Percentiles rank a stretch among this genome's conserved stretches.
Evolutionary conservation across 2,888 invertebrate species (phyloP).

Genomic region (Apodemia duryi): DNA sequence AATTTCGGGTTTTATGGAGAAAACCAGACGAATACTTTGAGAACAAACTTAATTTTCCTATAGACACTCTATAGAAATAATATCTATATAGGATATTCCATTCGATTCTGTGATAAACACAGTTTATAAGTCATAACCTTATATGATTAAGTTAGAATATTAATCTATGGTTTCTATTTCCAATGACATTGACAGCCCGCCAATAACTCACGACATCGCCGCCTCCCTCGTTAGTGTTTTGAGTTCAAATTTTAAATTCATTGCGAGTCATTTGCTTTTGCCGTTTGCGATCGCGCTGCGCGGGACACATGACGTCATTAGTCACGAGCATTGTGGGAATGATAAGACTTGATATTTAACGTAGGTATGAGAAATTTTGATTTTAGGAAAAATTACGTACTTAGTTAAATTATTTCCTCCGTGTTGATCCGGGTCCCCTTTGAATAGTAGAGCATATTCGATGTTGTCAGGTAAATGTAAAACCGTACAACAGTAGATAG

Average conservation of each 20-base stretch:
- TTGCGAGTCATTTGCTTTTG: slow-evolving; percentile 73
- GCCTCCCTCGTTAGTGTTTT: slow-evolving; percentile 70
- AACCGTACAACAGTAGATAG: too few relatives aligned
- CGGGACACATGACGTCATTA: slow-evolving; percentile 78
- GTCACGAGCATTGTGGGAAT: slow-evolving; percentile 44
- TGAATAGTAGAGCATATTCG: too few relatives aligned
- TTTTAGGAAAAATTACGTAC: too few relatives aligned
- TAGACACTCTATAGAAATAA: too few relatives aligned
- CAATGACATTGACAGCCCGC: slow-evolving; percentile 34
- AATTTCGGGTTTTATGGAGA: too few relatives aligned
- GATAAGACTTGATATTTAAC: slow-evolving; percentile 43
- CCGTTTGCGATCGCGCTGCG: slow-evolving; percentile 59
- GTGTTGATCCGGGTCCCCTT: too few relatives aligned
- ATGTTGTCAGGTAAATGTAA: too few relatives aligned
- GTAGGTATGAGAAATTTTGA: neutral
- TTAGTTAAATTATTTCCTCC: too few relatives aligned
- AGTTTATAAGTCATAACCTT: neutral
- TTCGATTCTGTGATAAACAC: neutral
- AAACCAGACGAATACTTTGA: too few relatives aligned
- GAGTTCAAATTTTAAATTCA: slow-evolving; percentile 76
- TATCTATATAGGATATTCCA: too few relatives aligned
- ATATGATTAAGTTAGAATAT: slow-evolving; percentile 5
- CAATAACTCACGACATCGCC: slow-evolving; percentile 57
- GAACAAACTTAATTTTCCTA: too few relatives aligned
- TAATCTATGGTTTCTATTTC: slow-evolving; percentile 20